Conservation (phyloP, 2,797 vertebrate species). For the Poecilia wingei region DNA sequence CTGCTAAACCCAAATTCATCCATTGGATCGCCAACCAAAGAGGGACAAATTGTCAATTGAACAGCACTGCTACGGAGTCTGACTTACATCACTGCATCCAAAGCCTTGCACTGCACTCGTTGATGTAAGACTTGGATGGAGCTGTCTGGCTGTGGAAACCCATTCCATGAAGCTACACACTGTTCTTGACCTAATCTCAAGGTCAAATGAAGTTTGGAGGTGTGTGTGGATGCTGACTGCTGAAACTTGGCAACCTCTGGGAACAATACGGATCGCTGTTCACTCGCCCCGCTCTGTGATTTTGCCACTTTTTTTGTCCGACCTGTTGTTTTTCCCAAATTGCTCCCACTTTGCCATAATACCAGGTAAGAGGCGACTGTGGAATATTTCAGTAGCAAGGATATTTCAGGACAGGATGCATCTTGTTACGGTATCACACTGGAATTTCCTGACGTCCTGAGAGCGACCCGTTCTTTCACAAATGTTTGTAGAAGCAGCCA, state of each 20-base stretch:
- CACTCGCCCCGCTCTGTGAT: not conserved
- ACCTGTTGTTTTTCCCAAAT: not conserved
- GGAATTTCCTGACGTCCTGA: not conserved
- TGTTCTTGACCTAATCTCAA: not conserved
- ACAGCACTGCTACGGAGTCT: not conserved
- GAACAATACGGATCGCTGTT: not conserved
- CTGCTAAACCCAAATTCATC: not conserved
- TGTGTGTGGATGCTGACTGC: not conserved
- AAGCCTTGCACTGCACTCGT: not conserved
- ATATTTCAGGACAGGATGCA: not conserved
- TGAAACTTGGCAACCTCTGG: not conserved
- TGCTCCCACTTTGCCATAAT: not conserved
- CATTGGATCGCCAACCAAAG: not conserved
- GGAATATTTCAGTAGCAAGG: not conserved
- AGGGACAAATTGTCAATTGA: not conserved
- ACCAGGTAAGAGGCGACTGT: not conserved
- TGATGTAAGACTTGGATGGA: not conserved
- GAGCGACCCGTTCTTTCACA: not conserved
- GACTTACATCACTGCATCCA: not conserved
- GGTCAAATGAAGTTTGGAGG: not conserved
- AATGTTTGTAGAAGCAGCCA: not conserved
- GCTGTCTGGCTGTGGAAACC: not conserved
- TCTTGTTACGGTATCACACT: not conserved
- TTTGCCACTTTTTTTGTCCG: not conserved
- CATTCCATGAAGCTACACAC: not conserved